These are phyloP conservation scores for Cinclus mexicanus DNA, from an alignment of 2,113 vertebrate genomes.

Conservation along the genomic window DNA sequence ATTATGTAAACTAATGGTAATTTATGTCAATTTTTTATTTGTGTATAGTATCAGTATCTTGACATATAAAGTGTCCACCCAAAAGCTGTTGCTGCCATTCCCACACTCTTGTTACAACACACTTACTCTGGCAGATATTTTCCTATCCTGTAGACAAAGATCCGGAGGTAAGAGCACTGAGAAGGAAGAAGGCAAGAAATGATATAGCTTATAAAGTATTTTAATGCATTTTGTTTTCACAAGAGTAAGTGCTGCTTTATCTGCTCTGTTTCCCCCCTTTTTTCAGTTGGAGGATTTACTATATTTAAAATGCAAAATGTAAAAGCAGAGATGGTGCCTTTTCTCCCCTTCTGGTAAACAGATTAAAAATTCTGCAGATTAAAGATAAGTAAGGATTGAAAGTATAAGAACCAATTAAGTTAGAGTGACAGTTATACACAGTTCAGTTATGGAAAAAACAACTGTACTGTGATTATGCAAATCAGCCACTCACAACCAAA, in stretches of 20 bases:
- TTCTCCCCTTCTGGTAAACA: neutral
- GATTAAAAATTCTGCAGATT: neutral
- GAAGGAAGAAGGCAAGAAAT: neutral
- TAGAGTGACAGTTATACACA: conserved; percentile 30
- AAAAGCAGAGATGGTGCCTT: neutral
- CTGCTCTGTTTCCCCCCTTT: neutral
- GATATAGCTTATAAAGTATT: neutral
- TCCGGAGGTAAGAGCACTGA: neutral
- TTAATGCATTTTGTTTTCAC: neutral
- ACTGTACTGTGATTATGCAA: conserved; percentile 54
- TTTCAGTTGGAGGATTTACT: neutral
- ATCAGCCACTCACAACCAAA: conserved; percentile 47
- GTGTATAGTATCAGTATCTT: neutral
- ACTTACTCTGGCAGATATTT: neutral
- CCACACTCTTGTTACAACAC: neutral
- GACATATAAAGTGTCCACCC: neutral
- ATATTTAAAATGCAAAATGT: neutral
- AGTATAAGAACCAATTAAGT: conserved; percentile 9
- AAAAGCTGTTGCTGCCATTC: neutral
- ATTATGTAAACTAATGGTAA: neutral
- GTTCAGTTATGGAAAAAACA: conserved; percentile 40
- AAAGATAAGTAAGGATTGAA: neutral
- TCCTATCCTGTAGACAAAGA: neutral
- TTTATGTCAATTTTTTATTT: neutral
- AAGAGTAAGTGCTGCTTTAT: neutral